Evolutionary conservation across 2,888 invertebrate genomes (phyloP), one percentile per base, ranked within the genome.

Genomic region (Mesorhabditis belari): DNA sequence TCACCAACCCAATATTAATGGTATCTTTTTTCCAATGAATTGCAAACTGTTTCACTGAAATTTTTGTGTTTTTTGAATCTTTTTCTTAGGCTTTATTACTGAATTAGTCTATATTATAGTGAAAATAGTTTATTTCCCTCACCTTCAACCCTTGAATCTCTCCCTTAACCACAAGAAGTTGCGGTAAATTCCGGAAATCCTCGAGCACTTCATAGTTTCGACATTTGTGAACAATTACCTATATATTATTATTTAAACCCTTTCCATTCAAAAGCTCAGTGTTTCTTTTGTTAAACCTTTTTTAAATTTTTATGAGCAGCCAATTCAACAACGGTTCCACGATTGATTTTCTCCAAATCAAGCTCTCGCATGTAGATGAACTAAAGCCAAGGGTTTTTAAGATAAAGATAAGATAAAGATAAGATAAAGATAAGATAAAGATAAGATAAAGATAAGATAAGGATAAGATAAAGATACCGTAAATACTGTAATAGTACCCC

Each of bases 281-380:
- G n/a, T n/a, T n/a, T n/a, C n/a, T n/a, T n/a, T n/a, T n/a, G n/a
- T n/a, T n/a, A 62, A 6, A 79, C 65, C 68, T 80, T 80, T 63
- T 80, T 81, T 29, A 80, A 63, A 21, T 60, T 63, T 25, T 69
- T 66, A 60, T 80, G 80, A 60, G 70, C 60, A 44, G 79, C 77
- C 52, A 80, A 62, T 50, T 75, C 73, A 25, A 74, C 76, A 19
- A 80, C 80, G 25, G 80, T 80, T 19, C 67, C 77, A 35, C 78
- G 55, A 64, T 81, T 80, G 63, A 80, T 76, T 61, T 75, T 75
- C 57, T 81, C 80, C 29, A 81, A 62, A 61, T 81, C 80, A 56
- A 81, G 63, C 62, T 81, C 80, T 49, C 81, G 77, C 26, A 81
- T 62, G 60, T 81, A 81, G 56, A 81, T 73, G 63, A 81, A 81